These are phyloP conservation scores for Chelidonichthys spinosus DNA, from an alignment of 2,797 vertebrate species.

Conservation along the genomic window DNA sequence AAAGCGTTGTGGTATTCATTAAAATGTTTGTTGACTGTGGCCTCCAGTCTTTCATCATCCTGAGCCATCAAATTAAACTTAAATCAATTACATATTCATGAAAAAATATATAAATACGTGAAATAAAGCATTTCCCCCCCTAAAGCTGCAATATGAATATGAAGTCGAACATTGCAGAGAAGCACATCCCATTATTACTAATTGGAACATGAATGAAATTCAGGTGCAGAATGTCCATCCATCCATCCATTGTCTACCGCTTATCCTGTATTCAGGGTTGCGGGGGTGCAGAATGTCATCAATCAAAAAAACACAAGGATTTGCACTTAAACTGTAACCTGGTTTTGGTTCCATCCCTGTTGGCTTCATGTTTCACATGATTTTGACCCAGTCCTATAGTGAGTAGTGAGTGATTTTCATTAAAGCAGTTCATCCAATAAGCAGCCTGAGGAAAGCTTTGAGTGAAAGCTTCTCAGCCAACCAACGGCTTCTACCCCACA, in stretches of 20 bases:
- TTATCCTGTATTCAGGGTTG: too few relatives aligned
- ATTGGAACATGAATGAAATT: neutral
- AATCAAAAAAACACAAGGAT: neutral
- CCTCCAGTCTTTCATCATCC: conserved; percentile 3
- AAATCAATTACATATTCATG: conserved; percentile 12
- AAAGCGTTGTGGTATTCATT: neutral
- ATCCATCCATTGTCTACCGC: too few relatives aligned
- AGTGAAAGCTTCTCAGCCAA: too few relatives aligned
- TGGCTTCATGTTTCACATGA: too few relatives aligned
- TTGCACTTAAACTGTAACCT: neutral
- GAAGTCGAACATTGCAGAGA: neutral
- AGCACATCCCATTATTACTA: neutral
- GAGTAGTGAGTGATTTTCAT: too few relatives aligned
- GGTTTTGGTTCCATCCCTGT: neutral
- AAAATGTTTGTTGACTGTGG: conserved; percentile 6
- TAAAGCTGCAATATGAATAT: neutral
- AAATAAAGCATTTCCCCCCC: too few relatives aligned
- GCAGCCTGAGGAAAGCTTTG: too few relatives aligned
- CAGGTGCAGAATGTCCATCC: neutral
- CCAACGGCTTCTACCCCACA: too few relatives aligned
- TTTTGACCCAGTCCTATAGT: too few relatives aligned
- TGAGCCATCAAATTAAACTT: conserved; percentile 14
- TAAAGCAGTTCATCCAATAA: too few relatives aligned
- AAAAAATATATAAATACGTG: neutral
- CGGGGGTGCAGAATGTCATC: too few relatives aligned